Base-by-base conservation (phyloP, 2,888 invertebrate species). In the Aspidiotus destructor region DNA sequence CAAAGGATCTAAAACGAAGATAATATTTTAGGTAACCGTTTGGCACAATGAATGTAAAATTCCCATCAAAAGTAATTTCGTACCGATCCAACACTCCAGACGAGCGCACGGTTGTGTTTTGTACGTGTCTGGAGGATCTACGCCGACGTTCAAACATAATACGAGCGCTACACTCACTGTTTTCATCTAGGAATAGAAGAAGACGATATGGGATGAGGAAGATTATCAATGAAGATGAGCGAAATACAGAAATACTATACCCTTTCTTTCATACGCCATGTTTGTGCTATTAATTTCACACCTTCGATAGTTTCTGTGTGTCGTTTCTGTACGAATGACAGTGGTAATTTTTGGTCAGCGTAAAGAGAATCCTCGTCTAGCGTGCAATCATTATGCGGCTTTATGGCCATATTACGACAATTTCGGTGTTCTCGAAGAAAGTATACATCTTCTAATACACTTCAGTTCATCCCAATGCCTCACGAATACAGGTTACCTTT, bases 121-220 rank as follows among this genome's bases (percentile, higher is more conserved):
- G 48, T 96, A 89, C 68, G 98, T 86, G 78, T 99, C 99, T 0
- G 99, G 99, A 2, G 99, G 99, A 79, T 99, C 99, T 17, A 99
- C 97, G n/a, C 98, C 98, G 69, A 99, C 92, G 79, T 99, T 99
- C 54, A 99, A 83, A 78, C 99, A 99, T 58, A 99, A 80, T 41
- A 99, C 97, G 71, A 99, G 80, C 0, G 98, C 98, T 70, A 99
- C 98, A 78, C 97, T 97, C 70, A 98, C 97, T 1, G 99, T 99
- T 81, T 98, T 98, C 92, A 98, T 97, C 88, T 95, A 79, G 41
- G 79, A 9, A 17, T 48, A 48, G 1, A 48, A 13, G 3, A 48
- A n/a, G n/a, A 48, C 48, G n/a, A 48, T n/a, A 48, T 11, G 11
- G 16, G 7, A 7, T 57, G 15, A 57, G 10, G 57, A 16, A 57